Evolutionary conservation across 2,797 vertebrate species (phyloP), one percentile per base, ranked within the genome.

Genomic region (Hirundo rustica): DNA sequence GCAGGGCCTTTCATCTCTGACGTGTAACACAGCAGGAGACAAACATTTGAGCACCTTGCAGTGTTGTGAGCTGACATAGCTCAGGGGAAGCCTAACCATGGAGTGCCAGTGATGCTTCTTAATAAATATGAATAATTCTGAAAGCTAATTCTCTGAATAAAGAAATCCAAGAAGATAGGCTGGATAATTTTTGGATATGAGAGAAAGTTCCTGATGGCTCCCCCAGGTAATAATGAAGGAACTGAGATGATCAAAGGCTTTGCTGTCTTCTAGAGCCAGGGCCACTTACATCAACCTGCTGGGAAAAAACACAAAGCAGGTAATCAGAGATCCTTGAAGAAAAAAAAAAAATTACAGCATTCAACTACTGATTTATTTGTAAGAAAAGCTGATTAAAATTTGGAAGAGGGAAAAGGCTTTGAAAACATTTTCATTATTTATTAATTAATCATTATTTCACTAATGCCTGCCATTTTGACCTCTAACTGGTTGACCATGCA

Each of bases 201-300:
- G 93, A 93, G 92, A 87, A 89, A 92, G 90, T 71, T 94, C 38
- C 61, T 93, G 94, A 96, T 95, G 86, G 61, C 84, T 96, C 93
- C 95, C 92, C 96, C 88, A 92, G 91, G 92, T 93, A 93, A 93
- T 87, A 91, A 85, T 80, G 91, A 95, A 94, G 81, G 71, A 95
- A 36, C 27, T 34, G 88, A 96, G 71, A 66, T 93, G 94, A 96
- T 96, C 96, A 96, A 96, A 96, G 92, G 67, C 91, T 94, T 60
- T 57, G 78, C 91, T 96, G 92, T 95, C 95, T 96, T 95, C 94
- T 95, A 91, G 94, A 93, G 75, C 92, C 81, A 77, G 32, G 94
- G 78, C 38, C 65, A 77, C 45, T 94, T 88, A 91, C 8, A 85
- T 95, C 81, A 96, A 82, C 75, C 15, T 88, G 57, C 81, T 83